A percentile compares a stretch with the other conserved stretches of the same genome.
Evolutionary conservation across 2,113 vertebrate species (phyloP).

Genomic region (Gambusia affinis): DNA sequence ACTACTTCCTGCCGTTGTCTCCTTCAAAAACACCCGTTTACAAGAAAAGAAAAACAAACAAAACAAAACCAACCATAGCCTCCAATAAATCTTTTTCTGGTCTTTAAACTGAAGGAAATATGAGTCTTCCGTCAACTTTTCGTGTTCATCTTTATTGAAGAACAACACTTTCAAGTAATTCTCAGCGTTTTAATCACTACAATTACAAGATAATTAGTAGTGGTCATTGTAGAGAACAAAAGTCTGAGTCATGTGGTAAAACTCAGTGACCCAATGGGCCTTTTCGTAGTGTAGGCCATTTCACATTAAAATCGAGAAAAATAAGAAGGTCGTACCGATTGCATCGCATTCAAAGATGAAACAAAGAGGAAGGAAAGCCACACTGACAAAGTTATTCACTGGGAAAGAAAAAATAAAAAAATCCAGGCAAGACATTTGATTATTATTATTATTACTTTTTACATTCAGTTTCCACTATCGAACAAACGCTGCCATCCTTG

Average conservation of each 20-base stretch:
- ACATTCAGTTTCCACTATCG: constrained; percentile 30
- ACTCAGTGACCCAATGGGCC: constrained; percentile 30
- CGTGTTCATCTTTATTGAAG: constrained; percentile 81
- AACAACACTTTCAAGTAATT: constrained; percentile 79
- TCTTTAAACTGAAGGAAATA: neutral
- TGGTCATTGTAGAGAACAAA: constrained; percentile 67
- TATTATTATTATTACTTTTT: constrained; percentile 17
- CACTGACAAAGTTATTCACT: constrained; percentile 43
- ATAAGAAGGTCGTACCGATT: constrained; percentile 35
- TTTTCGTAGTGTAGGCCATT: constrained; percentile 50
- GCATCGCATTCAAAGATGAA: constrained; percentile 68
- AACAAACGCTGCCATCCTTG: neutral
- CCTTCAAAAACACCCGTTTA: too few relatives aligned
- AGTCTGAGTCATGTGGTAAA: constrained; percentile 46
- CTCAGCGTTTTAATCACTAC: constrained; percentile 72
- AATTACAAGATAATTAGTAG: constrained; percentile 70
- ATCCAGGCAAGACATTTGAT: constrained; percentile 39
- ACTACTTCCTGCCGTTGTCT: too few relatives aligned
- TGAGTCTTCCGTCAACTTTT: neutral
- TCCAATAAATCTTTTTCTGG: neutral
- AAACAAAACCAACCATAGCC: too few relatives aligned
- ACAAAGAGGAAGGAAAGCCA: constrained; percentile 23
- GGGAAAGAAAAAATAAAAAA: neutral
- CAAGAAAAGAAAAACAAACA: too few relatives aligned
- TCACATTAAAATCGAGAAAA: constrained; percentile 75